Evolutionary conservation across 1,140 invertebrate species (phyloP).

Genomic region (Platyura marginata): DNA sequence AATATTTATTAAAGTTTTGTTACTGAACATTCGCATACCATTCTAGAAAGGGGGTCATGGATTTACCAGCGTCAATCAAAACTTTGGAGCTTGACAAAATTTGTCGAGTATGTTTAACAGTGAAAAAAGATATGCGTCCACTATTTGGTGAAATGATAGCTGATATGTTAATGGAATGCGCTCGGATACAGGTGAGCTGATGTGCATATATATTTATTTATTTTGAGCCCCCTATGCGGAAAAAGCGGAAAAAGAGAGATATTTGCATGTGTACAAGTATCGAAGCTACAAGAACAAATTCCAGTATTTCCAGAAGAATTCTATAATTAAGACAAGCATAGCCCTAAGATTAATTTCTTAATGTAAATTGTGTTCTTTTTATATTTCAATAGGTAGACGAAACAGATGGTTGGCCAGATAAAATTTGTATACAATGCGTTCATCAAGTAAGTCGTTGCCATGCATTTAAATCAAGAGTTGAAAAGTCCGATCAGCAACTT

Average conservation of each 20-base stretch:
- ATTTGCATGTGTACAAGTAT: no score
- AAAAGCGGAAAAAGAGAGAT: no score
- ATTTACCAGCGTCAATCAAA: no score
- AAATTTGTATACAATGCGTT: constrained; percentile 36
- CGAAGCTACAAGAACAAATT: no score
- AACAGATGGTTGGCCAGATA: constrained; percentile 31
- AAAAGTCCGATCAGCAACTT: constrained; percentile 31
- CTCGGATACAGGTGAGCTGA: constrained; percentile 32
- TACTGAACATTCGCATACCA: no score
- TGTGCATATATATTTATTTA: no score
- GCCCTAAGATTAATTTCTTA: no score
- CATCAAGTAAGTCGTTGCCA: constrained; percentile 35
- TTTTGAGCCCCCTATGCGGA: no score
- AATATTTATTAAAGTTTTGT: no score
- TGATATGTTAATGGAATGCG: constrained; percentile 38
- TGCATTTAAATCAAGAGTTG: constrained; percentile 34
- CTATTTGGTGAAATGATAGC: constrained; percentile 36
- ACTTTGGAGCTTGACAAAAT: constrained; percentile 31
- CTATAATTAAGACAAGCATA: no score
- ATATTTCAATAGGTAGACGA: constrained; percentile 32
- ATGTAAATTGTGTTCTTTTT: no score
- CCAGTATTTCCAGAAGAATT: no score
- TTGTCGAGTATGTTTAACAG: constrained; percentile 35
- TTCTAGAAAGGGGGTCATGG: neutral
- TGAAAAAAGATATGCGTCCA: constrained; percentile 39